A percentile compares a stretch with the other conserved stretches of the same genome.
These are phyloP conservation scores for Leptodactylus fuscus DNA, from an alignment of 2,113 vertebrate species.

Conservation along the genomic window DNA sequence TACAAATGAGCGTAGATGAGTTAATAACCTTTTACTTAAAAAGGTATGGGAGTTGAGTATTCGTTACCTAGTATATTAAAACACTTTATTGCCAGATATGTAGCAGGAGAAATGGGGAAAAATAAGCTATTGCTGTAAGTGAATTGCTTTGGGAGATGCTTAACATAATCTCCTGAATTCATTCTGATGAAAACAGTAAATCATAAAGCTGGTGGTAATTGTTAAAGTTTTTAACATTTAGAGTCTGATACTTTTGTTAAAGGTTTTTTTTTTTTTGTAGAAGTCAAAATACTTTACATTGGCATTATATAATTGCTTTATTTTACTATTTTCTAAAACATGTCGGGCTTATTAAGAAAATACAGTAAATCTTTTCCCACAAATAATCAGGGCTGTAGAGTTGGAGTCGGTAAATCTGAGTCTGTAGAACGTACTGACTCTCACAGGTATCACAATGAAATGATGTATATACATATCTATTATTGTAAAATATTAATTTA, in stretches of 20 bases:
- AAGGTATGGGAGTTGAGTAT: background rate
- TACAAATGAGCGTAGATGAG: conserved; percentile 10
- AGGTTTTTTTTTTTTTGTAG: too few relatives aligned
- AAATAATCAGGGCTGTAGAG: too few relatives aligned
- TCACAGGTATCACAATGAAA: too few relatives aligned
- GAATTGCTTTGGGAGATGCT: background rate
- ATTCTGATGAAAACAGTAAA: background rate
- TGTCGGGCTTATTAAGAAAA: too few relatives aligned
- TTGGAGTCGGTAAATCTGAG: too few relatives aligned
- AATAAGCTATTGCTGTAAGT: background rate
- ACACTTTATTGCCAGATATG: conserved; percentile 1
- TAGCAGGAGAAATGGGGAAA: background rate
- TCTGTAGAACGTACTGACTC: too few relatives aligned
- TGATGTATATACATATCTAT: too few relatives aligned
- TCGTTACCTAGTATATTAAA: conserved; percentile 13
- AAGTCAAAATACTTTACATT: background rate
- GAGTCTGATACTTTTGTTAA: background rate
- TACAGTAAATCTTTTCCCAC: too few relatives aligned
- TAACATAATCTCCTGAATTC: background rate
- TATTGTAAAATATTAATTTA: too few relatives aligned
- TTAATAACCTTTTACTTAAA: conserved; percentile 26
- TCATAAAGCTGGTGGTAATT: background rate
- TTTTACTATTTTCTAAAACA: too few relatives aligned
- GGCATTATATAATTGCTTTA: background rate
- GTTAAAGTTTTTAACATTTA: background rate